Evolutionary conservation across 2,797 vertebrate species (phyloP).

Genomic region (Austrolebias charrua): DNA sequence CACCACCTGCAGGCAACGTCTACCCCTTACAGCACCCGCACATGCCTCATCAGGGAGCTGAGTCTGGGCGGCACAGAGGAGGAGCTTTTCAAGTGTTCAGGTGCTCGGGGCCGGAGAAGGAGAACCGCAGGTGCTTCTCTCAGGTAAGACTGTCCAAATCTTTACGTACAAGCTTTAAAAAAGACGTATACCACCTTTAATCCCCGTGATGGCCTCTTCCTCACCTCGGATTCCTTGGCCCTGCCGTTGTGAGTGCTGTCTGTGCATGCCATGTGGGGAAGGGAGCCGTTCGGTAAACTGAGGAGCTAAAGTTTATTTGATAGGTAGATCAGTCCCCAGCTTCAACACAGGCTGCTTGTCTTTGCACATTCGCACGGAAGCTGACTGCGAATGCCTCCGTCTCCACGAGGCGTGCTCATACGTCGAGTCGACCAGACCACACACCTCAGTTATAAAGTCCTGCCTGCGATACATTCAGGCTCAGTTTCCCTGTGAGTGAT

Average conservation of each 20-base stretch:
- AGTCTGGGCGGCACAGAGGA: slow-evolving; percentile 38
- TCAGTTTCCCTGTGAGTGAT: slow-evolving; percentile 1
- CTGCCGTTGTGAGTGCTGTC: slow-evolving; percentile 26
- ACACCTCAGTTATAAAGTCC: slow-evolving; percentile 34
- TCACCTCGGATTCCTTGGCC: slow-evolving; percentile 9
- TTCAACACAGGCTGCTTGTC: slow-evolving; percentile 57
- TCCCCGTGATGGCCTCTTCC: background rate
- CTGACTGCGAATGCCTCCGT: slow-evolving; percentile 5
- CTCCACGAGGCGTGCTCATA: slow-evolving; percentile 16
- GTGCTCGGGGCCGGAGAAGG: slow-evolving; percentile 70
- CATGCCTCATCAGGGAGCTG: slow-evolving; percentile 24
- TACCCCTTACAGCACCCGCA: slow-evolving; percentile 63
- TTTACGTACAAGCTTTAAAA: background rate
- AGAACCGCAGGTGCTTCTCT: slow-evolving; percentile 74
- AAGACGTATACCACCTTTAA: background rate
- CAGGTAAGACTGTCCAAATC: slow-evolving; percentile 65
- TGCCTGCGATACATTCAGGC: slow-evolving; percentile 16
- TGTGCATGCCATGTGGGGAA: slow-evolving; percentile 22
- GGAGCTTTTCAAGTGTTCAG: slow-evolving; percentile 52
- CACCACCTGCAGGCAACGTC: slow-evolving; percentile 26
- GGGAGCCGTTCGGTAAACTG: slow-evolving; percentile 26
- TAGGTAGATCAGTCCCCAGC: slow-evolving; percentile 49
- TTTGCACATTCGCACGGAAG: slow-evolving; percentile 57
- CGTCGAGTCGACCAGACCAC: slow-evolving; percentile 39
- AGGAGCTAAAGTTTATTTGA: slow-evolving; percentile 40